phyloP scores from a whole-genome alignment of 2,888 invertebrate genomes.

The Drosophila suboccidentalis region DNA sequence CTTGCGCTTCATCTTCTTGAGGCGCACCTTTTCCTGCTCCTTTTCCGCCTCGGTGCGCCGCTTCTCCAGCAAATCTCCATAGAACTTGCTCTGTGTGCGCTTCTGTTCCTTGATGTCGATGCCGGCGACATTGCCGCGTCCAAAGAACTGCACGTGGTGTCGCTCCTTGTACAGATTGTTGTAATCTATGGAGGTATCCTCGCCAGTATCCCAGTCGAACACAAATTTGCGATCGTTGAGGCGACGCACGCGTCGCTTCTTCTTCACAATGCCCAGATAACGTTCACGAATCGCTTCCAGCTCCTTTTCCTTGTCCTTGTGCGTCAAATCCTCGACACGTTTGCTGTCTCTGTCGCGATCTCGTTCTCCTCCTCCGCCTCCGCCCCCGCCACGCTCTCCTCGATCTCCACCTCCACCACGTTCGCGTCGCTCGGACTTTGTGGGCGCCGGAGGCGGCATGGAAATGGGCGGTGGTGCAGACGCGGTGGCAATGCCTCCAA shows the following conservation, averaged over 20 bases:
- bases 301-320: conserved; percentile 96
- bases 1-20: conserved; percentile 96
- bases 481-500: conserved; percentile 65
- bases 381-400: conserved; percentile 20
- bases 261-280: conserved; percentile 96
- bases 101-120: conserved; percentile 99
- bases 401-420: conserved; percentile 84
- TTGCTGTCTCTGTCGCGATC: conserved; percentile 86
- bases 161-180: conserved; percentile 98
- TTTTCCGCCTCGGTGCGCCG: conserved; percentile 98
- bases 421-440: conserved; percentile 83
- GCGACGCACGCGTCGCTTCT: conserved; percentile 95
- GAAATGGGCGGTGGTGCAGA: conserved; percentile 53
- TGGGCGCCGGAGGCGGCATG: conserved; percentile 43
- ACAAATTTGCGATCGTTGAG: conserved; percentile 99
- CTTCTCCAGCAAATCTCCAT: conserved; percentile 97
- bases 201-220: conserved; percentile 99
- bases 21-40: conserved; percentile 96
- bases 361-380: conserved; percentile 64
- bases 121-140: conserved; percentile 98
- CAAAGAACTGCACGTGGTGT: conserved; percentile 99
- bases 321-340: conserved; percentile 84
- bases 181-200: conserved; percentile 99
- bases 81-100: conserved; percentile 98
- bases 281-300: conserved; percentile 97